Base-by-base conservation (phyloP, 2,888 invertebrate species). In the Drosophila pseudotalamancana region DNA sequence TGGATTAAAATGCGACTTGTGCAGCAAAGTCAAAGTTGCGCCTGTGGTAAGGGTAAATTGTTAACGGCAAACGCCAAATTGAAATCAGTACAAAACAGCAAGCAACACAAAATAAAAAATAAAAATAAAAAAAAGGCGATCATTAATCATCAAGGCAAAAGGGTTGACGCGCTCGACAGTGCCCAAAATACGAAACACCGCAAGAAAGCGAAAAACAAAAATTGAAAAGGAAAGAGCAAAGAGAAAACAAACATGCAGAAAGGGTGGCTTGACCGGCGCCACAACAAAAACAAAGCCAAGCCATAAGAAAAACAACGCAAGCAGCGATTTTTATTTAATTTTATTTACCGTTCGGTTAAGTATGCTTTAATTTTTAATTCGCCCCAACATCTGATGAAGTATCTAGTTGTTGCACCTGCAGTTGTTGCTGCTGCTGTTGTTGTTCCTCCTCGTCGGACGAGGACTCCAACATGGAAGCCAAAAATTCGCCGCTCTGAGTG, bases 41-140 rank as follows among this genome's bases (percentile, higher is more conserved):
- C 0, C 3, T 8, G 4, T 3, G 23, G 27, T 6, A 29, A 66
- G 59, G 34, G 70, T 53, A 56, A 56, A 56, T 37, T 31, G 51
- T 32, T 9, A 60, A 51, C 59, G 54, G 42, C 35, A 53, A 54
- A 64, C 70, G 69, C 46, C 75, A 74, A 86, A 82, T 82, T 83
- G 87, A 84, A 87, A 87, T 78, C 85, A 72, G 83, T 67, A 69
- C 78, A 76, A 74, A 77, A 72, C 76, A 76, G 66, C 66, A 59
- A 64, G 63, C 57, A 60, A 65, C 25, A 51, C 46, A 61, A 49
- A 57, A 55, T 34, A 54, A 56, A 29, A 9, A 43, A 43, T n/a
- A 8, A 19, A 29, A 27, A 43, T n/a, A 23, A 57, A 63, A 51
- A 73, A 84, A 74, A 70, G 69, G 43, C 64, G 79, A 85, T 85